phyloP scores from a whole-genome alignment of 2,888 invertebrate species.

The Diplolepis rosae region DNA sequence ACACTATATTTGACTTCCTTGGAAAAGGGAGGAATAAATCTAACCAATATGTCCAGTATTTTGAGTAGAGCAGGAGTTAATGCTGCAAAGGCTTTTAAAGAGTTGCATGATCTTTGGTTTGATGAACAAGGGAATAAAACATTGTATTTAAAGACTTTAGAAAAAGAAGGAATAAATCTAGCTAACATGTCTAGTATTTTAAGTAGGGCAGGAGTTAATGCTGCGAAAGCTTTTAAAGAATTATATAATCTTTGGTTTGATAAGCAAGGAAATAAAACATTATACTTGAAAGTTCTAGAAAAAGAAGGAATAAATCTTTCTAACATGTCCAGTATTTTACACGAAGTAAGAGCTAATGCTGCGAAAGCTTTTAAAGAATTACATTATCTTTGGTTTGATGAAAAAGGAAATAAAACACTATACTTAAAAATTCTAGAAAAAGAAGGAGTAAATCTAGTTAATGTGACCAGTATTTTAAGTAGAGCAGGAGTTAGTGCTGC shows the following conservation, averaged over 20 bases:
- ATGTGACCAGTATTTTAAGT: constrained; percentile 52
- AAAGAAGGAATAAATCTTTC: too few relatives aligned
- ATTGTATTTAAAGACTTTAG: constrained; percentile 30
- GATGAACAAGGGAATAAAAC: constrained; percentile 51
- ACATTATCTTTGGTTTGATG: too few relatives aligned
- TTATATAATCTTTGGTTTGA: too few relatives aligned
- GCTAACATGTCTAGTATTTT: constrained; percentile 56
- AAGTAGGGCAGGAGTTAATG: constrained; percentile 31
- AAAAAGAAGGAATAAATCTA: too few relatives aligned
- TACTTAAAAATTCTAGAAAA: too few relatives aligned
- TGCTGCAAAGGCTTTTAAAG: constrained; percentile 47
- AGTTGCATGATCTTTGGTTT: too few relatives aligned
- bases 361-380: constrained; percentile 59
- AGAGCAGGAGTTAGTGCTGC: constrained; percentile 36
- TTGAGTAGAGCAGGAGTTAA: constrained; percentile 37
- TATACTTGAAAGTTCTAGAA: too few relatives aligned
- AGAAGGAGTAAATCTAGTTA: too few relatives aligned
- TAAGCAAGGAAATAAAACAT: too few relatives aligned
- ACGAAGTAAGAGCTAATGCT: constrained; percentile 46
- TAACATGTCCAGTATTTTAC: constrained; percentile 53
- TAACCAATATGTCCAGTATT: constrained; percentile 54
- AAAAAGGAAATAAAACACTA: constrained; percentile 32
- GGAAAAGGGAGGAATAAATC: too few relatives aligned
- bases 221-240: constrained; percentile 38
- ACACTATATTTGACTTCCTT: constrained; percentile 32